Evolutionary conservation across 2,797 vertebrate species (phyloP).

Genomic region (Coilia nasus): DNA sequence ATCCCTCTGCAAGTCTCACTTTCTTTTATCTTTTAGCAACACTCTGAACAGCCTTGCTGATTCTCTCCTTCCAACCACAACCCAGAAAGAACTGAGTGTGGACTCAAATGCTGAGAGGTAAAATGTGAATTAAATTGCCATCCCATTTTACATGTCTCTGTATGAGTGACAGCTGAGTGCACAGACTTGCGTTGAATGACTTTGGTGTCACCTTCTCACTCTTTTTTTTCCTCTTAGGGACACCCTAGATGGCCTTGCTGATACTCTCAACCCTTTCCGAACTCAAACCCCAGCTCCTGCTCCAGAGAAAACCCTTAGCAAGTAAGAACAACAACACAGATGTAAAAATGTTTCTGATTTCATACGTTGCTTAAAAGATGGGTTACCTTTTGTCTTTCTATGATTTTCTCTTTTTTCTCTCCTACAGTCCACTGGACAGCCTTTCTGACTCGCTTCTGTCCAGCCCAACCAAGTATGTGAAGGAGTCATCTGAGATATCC

Average conservation of each 20-base stretch:
- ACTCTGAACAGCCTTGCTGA: conserved; percentile 25
- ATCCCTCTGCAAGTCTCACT: not conserved
- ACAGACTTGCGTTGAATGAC: too few species aligned
- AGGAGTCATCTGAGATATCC: not conserved
- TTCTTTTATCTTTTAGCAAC: not conserved
- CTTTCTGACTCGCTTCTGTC: not conserved
- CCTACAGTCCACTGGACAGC: conserved; percentile 16
- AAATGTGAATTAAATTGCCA: not conserved
- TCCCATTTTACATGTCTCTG: too few species aligned
- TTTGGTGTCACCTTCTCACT: too few species aligned
- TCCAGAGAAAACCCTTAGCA: not conserved
- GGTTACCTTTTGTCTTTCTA: not conserved
- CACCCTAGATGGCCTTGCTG: not conserved
- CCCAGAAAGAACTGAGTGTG: not conserved
- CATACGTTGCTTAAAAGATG: not conserved
- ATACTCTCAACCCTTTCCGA: conserved; percentile 4
- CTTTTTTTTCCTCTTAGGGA: too few species aligned
- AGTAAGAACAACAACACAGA: not conserved
- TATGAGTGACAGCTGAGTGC: too few species aligned
- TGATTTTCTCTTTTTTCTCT: not conserved
- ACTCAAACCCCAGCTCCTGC: not conserved
- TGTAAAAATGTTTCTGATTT: not conserved
- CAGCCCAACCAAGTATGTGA: not conserved
- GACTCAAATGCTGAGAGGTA: conserved; percentile 29
- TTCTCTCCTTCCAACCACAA: not conserved